Base-by-base conservation (phyloP, 2,888 invertebrate species). In the Caenorhabditis virilis region DNA sequence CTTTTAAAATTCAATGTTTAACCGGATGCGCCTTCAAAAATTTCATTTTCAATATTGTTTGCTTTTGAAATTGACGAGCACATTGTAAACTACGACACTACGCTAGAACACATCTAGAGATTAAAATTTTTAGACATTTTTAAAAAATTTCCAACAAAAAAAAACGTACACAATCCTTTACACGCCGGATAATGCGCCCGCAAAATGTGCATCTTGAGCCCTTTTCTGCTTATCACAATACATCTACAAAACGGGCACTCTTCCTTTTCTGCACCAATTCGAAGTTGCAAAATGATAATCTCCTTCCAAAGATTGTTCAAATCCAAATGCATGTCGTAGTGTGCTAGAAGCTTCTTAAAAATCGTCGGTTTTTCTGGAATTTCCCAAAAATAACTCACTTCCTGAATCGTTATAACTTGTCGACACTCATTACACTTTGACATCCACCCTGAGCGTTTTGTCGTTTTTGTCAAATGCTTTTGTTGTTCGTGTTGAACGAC, bases 201-300 rank as follows among this genome's bases (percentile, higher is more conserved):
- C 20, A 62, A 38, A n/a, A 52, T 13, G 38, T 62, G 62, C 9
- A 22, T 25, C 35, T 51, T 50, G 53, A 62, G 57, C 18, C 48
- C 25, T 49, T 62, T 62, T 1, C 49, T 57, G 0, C 43, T 39
- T 11, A 50, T 15, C 25, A 46, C 20, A 1, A 36, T 6, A 27
- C 13, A 45, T 11, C 58, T 41, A 26, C 63, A 63, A 54, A 63
- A 63, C 39, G 63, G 63, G 30, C 63, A 63, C 16, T 58, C 57
- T 1, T 46, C 53, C 35, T 53, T 53, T 20, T 33, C 35, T 3
- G 53, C 63, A 52, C 50, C 13, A 54, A 59, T 26, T 15, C 4
- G 23, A 42, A 9, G 7, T 30, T 30, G 30, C 13, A 30, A 13
- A 6, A 13, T 30, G 6, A 9, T 13, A 13, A 30, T 30, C 13